Base-by-base conservation (phyloP, 2,113 vertebrate species). In the Salvelinus alpinus region DNA sequence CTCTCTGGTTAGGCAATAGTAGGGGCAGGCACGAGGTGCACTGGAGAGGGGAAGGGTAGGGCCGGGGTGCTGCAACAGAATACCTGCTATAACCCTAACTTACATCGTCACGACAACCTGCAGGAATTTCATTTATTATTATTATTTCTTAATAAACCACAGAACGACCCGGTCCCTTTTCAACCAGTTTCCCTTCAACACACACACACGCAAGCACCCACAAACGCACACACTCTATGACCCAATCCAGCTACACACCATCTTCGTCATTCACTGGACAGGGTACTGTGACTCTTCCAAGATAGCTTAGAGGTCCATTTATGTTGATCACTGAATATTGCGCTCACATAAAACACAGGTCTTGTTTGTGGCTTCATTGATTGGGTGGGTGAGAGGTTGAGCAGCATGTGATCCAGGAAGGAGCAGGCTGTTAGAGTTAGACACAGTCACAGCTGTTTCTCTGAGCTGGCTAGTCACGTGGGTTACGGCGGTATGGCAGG, bases 91-190 rank as follows among this genome's bases (percentile, higher is more conserved):
- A 70, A 75, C 81, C 78, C 65, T 67, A 70, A 76, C 80, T 83
- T 73, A 83, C 83, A 71, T 80, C 73, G 76, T 73, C 82, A 74
- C 31, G 65, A 80, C 84, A 79, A 86, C 75, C 76, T 72, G 71
- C 77, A 76, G 78, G 72, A 81, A 74, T 25, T 68, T 79, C 69
- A 24, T 24, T 24, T 24, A 24, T 24, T 24, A 24, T 24, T 24
- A 24, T 24, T 24, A 74, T 25, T 68, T 79, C 69, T 44, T 44
- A 44, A 44, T 44, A 44, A 44, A 44, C 38, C 38, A 44, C 9
- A 2, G 9, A 44, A 44, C 9, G 38, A 11, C 38, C 38, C 65
- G 22, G 64, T 70, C 6, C 51, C 65, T 62, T 74, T 44, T 78
- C 65, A 85, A 14, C 65, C 74, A 70, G 64, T 76, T 75, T 7